These are phyloP conservation scores for Discoglossus pictus DNA, from an alignment of 2,797 vertebrate genomes.

Conservation along the genomic window DNA sequence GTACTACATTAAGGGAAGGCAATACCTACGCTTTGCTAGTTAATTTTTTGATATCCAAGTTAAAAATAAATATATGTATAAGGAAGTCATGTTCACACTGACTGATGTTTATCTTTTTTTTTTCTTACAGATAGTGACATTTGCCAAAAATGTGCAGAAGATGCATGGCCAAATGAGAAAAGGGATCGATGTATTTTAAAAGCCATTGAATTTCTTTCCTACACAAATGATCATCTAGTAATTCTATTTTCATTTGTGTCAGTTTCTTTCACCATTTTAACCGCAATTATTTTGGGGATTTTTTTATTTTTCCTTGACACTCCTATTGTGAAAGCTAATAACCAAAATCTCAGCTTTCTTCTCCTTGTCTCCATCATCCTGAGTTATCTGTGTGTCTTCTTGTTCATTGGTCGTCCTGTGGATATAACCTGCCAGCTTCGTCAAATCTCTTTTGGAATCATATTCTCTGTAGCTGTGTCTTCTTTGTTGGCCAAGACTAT, in stretches of 20 bases:
- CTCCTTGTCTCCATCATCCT: too few species aligned
- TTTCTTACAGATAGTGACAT: constrained; percentile 4
- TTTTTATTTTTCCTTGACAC: neutral
- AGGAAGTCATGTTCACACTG: too few species aligned
- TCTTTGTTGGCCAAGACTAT: constrained; percentile 9
- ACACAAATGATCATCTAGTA: neutral
- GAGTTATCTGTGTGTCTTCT: too few species aligned
- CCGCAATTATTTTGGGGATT: neutral
- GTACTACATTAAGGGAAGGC: too few species aligned
- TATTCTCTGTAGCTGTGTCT: constrained; percentile 2
- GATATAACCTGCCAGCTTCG: constrained; percentile 10
- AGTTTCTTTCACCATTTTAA: neutral
- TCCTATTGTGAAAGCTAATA: constrained; percentile 3
- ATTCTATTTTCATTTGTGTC: too few species aligned
- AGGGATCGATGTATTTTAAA: constrained; percentile 7
- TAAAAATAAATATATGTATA: too few species aligned
- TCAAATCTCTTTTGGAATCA: constrained; percentile 2
- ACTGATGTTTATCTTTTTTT: too few species aligned
- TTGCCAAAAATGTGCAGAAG: constrained; percentile 1
- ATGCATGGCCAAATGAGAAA: constrained; percentile 16
- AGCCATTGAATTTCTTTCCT: neutral
- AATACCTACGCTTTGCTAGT: too few species aligned
- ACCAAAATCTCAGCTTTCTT: too few species aligned
- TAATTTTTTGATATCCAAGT: too few species aligned
- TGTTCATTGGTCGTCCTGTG: too few species aligned